A percentile compares a stretch with the other conserved stretches of the same genome.
Conservation (phyloP, 2,113 vertebrate species). For the Calonectris borealis region DNA sequence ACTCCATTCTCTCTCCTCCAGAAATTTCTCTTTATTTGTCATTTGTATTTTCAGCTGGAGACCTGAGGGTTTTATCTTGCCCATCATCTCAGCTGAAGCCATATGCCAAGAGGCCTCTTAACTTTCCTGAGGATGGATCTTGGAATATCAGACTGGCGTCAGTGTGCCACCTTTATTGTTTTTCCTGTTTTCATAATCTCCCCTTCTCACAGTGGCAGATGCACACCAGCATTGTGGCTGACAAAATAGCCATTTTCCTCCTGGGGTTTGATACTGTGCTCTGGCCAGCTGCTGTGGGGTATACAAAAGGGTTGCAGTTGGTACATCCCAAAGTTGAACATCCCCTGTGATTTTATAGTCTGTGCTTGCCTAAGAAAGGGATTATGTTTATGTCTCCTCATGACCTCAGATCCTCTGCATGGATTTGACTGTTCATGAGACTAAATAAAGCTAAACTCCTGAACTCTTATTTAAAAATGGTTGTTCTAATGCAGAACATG, state of each 20-base stretch:
- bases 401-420: background rate
- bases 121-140: conserved; percentile 49
- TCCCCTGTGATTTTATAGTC: background rate
- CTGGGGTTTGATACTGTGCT: background rate
- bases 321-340: conserved; percentile 20
- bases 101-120: conserved; percentile 57
- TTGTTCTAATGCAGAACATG: background rate
- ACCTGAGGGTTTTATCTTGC: conserved; percentile 46
- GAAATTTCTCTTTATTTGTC: conserved; percentile 37
- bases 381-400: background rate
- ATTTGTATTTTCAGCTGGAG: conserved; percentile 40
- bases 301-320: conserved; percentile 22
- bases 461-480: background rate
- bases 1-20: background rate
- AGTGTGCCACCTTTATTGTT: conserved; percentile 53
- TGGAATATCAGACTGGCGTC: conserved; percentile 33
- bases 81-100: conserved; percentile 42
- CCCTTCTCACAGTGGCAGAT: conserved; percentile 56
- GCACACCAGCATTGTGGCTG: conserved; percentile 35
- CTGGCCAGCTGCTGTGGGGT: conserved; percentile 32
- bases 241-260: conserved; percentile 34
- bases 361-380: background rate
- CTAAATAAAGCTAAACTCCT: background rate
- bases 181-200: conserved; percentile 50
- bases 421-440: background rate